Evolutionary conservation across 2,113 vertebrate genomes (phyloP).

Genomic region (Phasianus colchicus): DNA sequence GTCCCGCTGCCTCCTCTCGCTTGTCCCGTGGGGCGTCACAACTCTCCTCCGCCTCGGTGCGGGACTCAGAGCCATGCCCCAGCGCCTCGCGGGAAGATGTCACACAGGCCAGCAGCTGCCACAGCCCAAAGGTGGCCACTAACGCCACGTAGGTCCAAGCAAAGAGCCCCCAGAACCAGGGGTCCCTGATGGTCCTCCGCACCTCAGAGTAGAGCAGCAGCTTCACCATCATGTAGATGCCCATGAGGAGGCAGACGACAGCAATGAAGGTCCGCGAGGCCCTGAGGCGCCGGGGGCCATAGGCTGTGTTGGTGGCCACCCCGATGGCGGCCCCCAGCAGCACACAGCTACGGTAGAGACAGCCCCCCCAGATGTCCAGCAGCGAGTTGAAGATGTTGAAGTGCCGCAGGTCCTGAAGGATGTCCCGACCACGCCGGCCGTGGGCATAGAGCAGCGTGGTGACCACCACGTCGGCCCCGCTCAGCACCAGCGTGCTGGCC

Average conservation of each 20-base stretch:
- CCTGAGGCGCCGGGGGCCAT: conserved; percentile 83
- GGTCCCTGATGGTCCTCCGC: conserved; percentile 79
- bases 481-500: conserved; percentile 76
- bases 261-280: conserved; percentile 72
- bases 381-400: conserved; percentile 86
- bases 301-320: conserved; percentile 83
- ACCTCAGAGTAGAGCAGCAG: conserved; percentile 90
- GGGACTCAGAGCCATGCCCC: conserved; percentile 26
- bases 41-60: conserved; percentile 45
- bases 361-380: conserved; percentile 90
- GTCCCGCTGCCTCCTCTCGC: conserved; percentile 76
- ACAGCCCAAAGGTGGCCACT: conserved; percentile 76
- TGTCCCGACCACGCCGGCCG: conserved; percentile 70
- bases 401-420: conserved; percentile 81
- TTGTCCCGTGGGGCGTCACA: neutral
- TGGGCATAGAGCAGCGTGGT: conserved; percentile 87
- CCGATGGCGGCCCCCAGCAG: conserved; percentile 88
- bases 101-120: conserved; percentile 82
- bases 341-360: conserved; percentile 84
- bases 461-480: conserved; percentile 80
- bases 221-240: conserved; percentile 88
- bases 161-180: conserved; percentile 90
- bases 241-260: conserved; percentile 80
- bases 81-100: conserved; percentile 58
- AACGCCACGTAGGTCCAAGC: conserved; percentile 88